These are phyloP conservation scores for Platycercus adscitus DNA, from an alignment of 2,113 vertebrate species.

Conservation along the genomic window DNA sequence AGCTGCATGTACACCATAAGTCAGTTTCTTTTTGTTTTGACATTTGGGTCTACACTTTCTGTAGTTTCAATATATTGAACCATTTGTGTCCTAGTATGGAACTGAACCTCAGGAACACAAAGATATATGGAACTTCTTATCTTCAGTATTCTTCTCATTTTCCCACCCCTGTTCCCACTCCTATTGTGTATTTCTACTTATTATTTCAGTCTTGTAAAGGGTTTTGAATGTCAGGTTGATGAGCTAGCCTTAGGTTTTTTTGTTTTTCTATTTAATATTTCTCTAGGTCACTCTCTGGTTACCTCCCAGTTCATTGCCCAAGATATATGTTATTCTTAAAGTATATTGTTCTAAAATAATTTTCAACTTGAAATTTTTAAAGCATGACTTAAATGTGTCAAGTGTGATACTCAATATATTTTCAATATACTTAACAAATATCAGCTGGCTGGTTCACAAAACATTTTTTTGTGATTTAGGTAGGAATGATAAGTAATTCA, in stretches of 20 bases:
- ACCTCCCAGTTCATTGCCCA: neutral
- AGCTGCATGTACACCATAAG: neutral
- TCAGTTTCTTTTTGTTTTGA: neutral
- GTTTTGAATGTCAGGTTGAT: neutral
- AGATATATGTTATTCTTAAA: neutral
- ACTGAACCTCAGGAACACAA: neutral
- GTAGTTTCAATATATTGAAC: neutral
- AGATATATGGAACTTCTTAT: neutral
- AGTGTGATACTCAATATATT: neutral
- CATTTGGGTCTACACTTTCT: neutral
- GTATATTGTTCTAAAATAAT: neutral
- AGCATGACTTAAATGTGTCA: neutral
- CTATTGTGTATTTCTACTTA: neutral
- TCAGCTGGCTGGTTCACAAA: neutral
- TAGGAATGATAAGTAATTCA: neutral
- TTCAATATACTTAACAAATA: neutral
- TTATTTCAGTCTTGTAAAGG: neutral
- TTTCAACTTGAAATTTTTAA: neutral
- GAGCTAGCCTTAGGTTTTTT: neutral
- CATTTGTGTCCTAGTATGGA: neutral
- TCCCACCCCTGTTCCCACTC: neutral
- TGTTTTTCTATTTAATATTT: neutral
- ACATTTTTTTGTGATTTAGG: neutral
- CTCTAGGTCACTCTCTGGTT: neutral
- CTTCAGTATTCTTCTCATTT: neutral